Conservation (phyloP, 2,113 vertebrate species). For the Lasiurus cinereus region DNA sequence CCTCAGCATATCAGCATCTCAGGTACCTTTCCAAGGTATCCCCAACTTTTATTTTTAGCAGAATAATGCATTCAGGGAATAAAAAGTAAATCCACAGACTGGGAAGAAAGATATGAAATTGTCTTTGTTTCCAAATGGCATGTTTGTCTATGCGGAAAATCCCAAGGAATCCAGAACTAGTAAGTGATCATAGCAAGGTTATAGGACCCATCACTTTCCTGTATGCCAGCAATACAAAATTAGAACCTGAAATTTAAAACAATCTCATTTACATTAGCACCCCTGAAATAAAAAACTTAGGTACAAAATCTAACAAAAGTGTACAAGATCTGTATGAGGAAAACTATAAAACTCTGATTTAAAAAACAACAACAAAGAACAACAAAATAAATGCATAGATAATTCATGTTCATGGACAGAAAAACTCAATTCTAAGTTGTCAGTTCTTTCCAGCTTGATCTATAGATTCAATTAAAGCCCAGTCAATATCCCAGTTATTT, state of each 20-base stretch:
- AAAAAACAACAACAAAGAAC: background rate
- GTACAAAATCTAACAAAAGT: background rate
- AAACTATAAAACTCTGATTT: background rate
- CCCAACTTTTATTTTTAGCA: background rate
- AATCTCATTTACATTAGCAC: background rate
- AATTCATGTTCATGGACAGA: background rate
- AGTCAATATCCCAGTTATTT: background rate
- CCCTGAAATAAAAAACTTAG: background rate
- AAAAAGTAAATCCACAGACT: background rate
- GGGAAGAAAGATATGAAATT: background rate
- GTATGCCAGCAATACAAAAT: background rate
- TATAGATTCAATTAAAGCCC: background rate
- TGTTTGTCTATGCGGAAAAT: background rate
- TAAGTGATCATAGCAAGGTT: background rate
- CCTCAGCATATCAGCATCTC: background rate
- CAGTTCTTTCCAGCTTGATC: background rate
- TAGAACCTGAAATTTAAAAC: constrained; percentile 1
- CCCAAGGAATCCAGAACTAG: background rate
- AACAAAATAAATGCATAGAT: background rate
- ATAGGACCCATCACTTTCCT: background rate
- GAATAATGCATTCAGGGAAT: background rate
- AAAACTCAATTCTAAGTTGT: background rate
- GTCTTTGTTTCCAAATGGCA: background rate
- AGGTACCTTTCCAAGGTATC: background rate
- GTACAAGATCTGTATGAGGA: background rate